A percentile compares a stretch with the other conserved stretches of the same genome.
Evolutionary conservation across 2,797 vertebrate genomes (phyloP).

Genomic region (Bradypodion ventrale): DNA sequence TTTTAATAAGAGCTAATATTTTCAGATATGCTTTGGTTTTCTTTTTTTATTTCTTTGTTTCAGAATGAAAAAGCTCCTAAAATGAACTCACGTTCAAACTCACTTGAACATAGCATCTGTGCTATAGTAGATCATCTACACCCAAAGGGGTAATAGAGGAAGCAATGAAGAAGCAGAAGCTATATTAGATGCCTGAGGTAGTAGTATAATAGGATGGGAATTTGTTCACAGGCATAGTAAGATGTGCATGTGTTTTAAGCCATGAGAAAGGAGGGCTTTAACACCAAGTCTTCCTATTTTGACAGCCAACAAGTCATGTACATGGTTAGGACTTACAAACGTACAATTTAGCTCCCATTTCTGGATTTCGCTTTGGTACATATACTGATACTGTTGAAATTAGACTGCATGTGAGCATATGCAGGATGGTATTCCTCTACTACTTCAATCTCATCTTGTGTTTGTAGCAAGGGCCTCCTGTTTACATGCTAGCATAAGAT

Average conservation of each 20-base stretch:
- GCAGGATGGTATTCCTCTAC: background rate
- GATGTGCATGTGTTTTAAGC: background rate
- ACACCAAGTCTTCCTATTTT: background rate
- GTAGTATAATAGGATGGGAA: background rate
- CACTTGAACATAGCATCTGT: constrained; percentile 1
- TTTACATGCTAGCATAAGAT: background rate
- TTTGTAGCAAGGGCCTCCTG: background rate
- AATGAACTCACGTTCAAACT: constrained; percentile 44
- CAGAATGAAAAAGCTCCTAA: constrained; percentile 57
- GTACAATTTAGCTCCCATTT: background rate
- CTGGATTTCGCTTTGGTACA: background rate
- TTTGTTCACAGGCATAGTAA: background rate
- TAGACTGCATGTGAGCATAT: background rate
- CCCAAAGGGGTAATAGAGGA: too few relatives aligned
- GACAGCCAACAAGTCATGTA: background rate
- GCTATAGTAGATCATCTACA: too few relatives aligned
- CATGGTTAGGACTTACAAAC: background rate
- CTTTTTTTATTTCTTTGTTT: constrained; percentile 21
- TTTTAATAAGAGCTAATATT: constrained; percentile 68
- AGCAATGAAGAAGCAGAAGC: too few relatives aligned
- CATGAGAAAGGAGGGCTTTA: background rate
- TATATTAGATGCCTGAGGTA: background rate
- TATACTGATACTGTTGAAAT: background rate
- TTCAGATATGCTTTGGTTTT: constrained; percentile 64
- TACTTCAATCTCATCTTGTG: background rate